Evolutionary conservation across 2,888 invertebrate species (phyloP).

Genomic region (Pseudococcus jackbeardsleyi): DNA sequence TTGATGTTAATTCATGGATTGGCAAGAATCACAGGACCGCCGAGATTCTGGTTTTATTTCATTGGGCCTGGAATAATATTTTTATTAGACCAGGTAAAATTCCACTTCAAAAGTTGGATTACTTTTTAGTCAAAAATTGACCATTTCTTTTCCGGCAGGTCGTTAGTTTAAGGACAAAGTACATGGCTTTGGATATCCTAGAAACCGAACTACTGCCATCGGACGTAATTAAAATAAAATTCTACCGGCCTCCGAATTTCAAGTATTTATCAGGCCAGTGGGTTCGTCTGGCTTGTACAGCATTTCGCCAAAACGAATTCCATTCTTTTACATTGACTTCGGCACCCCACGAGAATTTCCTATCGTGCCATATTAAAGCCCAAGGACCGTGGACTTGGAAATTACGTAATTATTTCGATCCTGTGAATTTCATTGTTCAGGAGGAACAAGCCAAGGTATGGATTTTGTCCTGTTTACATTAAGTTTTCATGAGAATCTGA

Average conservation of each 20-base stretch:
- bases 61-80: slow-evolving; percentile 91
- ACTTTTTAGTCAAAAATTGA: no score
- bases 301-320: slow-evolving; percentile 89
- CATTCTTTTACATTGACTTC: slow-evolving; percentile 97
- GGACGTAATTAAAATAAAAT: slow-evolving; percentile 93
- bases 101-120: no score
- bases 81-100: slow-evolving; percentile 84
- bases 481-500: neutral
- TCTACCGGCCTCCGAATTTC: slow-evolving; percentile 94
- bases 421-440: slow-evolving; percentile 80
- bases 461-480: neutral
- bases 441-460: slow-evolving; percentile 80
- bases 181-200: slow-evolving; percentile 91
- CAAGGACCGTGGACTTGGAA: slow-evolving; percentile 98
- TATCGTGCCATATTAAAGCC: slow-evolving; percentile 94
- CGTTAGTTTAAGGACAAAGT: slow-evolving; percentile 89
- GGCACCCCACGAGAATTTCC: slow-evolving; percentile 94
- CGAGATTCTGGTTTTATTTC: slow-evolving; percentile 95
- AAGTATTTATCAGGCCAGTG: slow-evolving; percentile 95
- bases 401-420: slow-evolving; percentile 92
- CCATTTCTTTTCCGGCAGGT: slow-evolving; percentile 73
- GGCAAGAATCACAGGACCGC: slow-evolving; percentile 90
- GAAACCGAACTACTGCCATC: slow-evolving; percentile 95
- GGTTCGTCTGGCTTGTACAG: slow-evolving; percentile 92
- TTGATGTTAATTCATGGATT: slow-evolving; percentile 91